Evolutionary conservation across 1,140 invertebrate species (phyloP).

Genomic region (Brachionus calyciflorus): DNA sequence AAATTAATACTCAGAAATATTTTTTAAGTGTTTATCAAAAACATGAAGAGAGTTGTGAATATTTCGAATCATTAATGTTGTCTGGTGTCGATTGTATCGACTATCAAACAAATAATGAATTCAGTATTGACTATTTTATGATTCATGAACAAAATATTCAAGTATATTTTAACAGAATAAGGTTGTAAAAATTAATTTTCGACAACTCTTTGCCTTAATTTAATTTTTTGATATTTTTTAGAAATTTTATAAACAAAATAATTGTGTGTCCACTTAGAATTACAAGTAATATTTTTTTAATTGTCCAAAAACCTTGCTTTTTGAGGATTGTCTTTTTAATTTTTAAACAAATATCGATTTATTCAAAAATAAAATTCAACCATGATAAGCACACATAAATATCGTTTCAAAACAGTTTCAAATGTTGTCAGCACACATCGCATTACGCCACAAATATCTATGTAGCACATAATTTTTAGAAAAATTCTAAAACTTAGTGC

Average conservation of each 20-base stretch:
- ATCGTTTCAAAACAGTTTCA: too few relatives aligned
- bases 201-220: not conserved
- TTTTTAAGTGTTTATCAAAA: not conserved
- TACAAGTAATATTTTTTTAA: too few relatives aligned
- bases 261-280: constrained; percentile 2
- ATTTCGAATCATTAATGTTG: constrained; percentile 1
- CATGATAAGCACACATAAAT: too few relatives aligned
- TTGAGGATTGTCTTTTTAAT: too few relatives aligned
- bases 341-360: too few relatives aligned
- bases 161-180: constrained; percentile 39
- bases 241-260: constrained; percentile 9
- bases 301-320: too few relatives aligned
- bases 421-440: too few relatives aligned
- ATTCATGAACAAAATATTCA: constrained; percentile 19
- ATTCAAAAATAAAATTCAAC: too few relatives aligned
- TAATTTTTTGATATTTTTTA: not conserved
- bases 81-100: not conserved
- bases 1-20: not conserved
- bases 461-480: too few relatives aligned
- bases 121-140: constrained; percentile 36
- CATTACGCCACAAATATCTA: too few relatives aligned
- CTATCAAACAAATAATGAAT: not conserved
- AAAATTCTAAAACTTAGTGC: too few relatives aligned
- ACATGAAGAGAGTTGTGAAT: not conserved
- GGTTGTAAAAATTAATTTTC: not conserved